These are phyloP conservation scores for Cephus rjabovi DNA, from an alignment of 2,888 invertebrate species.

Conservation along the genomic window DNA sequence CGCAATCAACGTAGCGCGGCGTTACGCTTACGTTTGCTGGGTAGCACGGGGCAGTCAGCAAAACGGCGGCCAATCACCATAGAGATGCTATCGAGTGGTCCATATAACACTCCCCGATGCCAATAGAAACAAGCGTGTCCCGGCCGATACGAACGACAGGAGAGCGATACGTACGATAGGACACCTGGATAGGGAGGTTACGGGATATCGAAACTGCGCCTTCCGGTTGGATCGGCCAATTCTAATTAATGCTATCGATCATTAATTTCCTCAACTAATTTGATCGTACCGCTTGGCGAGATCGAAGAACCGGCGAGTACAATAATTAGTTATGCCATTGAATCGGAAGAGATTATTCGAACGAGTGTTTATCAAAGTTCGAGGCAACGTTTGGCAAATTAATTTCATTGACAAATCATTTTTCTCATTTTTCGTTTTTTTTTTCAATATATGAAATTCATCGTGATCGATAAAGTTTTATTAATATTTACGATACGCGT, in stretches of 20 bases:
- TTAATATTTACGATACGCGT: background rate
- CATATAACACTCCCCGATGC: slow-evolving; percentile 38
- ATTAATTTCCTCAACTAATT: slow-evolving; percentile 54
- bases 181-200: slow-evolving; percentile 24
- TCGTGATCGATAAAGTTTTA: background rate
- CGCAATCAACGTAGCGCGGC: background rate
- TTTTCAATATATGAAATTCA: background rate
- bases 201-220: slow-evolving; percentile 30
- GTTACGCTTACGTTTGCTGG: background rate
- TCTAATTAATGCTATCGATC: slow-evolving; percentile 63
- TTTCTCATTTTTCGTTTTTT: background rate
- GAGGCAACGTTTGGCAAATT: background rate
- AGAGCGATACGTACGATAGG: slow-evolving; percentile 11
- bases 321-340: background rate
- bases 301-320: background rate
- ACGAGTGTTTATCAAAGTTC: background rate
- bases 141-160: slow-evolving; percentile 11
- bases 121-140: slow-evolving; percentile 27
- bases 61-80: slow-evolving; percentile 44
- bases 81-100: slow-evolving; percentile 50
- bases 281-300: slow-evolving; percentile 15
- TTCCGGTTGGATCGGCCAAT: slow-evolving; percentile 21
- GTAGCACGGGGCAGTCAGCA: background rate
- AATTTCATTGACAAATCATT: background rate
- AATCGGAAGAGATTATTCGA: background rate